phyloP scores from a whole-genome alignment of 2,888 invertebrate genomes.

The Sericinus montela region DNA sequence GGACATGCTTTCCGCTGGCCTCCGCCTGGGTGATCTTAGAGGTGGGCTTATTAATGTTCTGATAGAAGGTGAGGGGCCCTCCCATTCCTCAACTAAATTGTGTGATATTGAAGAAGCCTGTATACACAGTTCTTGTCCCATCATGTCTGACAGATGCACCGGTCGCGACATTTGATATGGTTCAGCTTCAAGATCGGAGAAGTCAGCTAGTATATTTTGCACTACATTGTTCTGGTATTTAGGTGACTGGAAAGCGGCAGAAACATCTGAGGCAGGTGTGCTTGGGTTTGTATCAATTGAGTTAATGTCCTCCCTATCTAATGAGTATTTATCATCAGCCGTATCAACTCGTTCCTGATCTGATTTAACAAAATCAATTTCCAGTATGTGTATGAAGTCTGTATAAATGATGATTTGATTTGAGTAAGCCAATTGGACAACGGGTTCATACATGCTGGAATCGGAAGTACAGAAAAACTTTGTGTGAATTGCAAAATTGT shows the following conservation, averaged over 20 bases:
- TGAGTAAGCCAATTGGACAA: conserved; percentile 83
- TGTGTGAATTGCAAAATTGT: conserved; percentile 95
- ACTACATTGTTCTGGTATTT: conserved; percentile 77
- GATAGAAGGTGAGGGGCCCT: conserved; percentile 69
- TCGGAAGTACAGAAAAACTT: conserved; percentile 94
- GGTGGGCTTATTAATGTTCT: conserved; percentile 72
- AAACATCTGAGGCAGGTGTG: conserved; percentile 60
- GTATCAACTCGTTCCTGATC: conserved; percentile 52
- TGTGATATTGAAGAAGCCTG: conserved; percentile 69
- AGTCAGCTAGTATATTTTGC: conserved; percentile 81
- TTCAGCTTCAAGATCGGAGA: conserved; percentile 81
- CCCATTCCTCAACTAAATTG: conserved; percentile 74
- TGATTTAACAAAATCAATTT: conserved; percentile 76
- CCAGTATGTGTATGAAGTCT: conserved; percentile 90
- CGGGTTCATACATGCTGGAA: conserved; percentile 86
- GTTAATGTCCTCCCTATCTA: conserved; percentile 58
- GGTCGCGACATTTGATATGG: conserved; percentile 63
- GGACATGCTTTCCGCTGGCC: conserved; percentile 74
- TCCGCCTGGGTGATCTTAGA: conserved; percentile 60
- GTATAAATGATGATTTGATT: conserved; percentile 90
- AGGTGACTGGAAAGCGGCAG: conserved; percentile 70
- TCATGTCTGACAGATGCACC: conserved; percentile 64
- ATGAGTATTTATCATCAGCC: conserved; percentile 51
- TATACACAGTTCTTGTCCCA: conserved; percentile 70
- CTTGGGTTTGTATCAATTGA: conserved; percentile 56